A percentile compares a stretch with the other conserved stretches of the same genome.
Conservation (phyloP, 1,140 invertebrate species). For the Drosophila jambulina region DNA sequence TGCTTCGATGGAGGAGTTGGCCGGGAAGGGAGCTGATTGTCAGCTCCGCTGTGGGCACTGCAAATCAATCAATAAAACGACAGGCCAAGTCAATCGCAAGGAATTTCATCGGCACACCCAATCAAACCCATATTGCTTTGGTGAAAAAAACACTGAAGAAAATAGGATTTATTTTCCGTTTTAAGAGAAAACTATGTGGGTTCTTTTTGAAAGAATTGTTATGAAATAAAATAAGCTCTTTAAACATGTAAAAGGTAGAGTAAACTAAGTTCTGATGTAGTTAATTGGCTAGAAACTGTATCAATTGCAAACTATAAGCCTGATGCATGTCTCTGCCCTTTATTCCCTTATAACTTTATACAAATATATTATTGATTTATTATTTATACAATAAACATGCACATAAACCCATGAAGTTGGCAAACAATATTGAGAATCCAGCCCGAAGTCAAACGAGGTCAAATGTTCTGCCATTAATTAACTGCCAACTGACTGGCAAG, state of each 20-base stretch:
- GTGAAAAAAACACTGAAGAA: conserved; percentile 28
- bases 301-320: neutral
- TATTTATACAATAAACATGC: conserved; percentile 1
- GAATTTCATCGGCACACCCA: conserved; percentile 52
- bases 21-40: conserved; percentile 33
- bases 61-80: conserved; percentile 82
- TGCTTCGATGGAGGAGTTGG: conserved; percentile 6
- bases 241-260: too few species aligned
- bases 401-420: neutral
- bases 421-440: neutral
- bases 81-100: conserved; percentile 74
- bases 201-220: neutral
- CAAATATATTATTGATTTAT: neutral
- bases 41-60: conserved; percentile 64
- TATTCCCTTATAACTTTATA: too few species aligned
- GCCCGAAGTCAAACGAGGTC: conserved; percentile 8
- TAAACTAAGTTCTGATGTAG: neutral
- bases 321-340: neutral
- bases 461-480: conserved; percentile 11
- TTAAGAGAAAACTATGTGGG: too few species aligned
- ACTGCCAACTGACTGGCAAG: conserved; percentile 8
- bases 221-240: too few species aligned
- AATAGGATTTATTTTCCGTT: neutral
- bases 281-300: neutral
- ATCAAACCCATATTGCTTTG: conserved; percentile 23